These are phyloP conservation scores for Chaitophorus viminalis DNA, from an alignment of 2,888 invertebrate genomes.

Conservation along the genomic window DNA sequence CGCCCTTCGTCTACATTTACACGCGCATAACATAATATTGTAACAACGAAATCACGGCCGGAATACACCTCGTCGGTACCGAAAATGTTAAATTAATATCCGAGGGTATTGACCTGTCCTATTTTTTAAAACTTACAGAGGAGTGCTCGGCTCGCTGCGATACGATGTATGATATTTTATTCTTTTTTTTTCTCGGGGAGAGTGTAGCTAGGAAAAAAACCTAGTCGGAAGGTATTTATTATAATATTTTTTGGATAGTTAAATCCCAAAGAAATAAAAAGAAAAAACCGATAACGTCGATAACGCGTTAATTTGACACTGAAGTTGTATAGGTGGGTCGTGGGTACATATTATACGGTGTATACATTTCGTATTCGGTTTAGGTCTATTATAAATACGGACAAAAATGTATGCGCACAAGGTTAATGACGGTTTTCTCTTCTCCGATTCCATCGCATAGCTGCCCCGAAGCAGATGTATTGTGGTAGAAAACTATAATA, in stretches of 20 bases:
- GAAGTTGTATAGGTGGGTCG: too few relatives aligned
- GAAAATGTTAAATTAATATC: constrained; percentile 46
- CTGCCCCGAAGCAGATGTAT: background rate
- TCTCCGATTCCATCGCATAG: background rate
- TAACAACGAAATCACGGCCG: constrained; percentile 19
- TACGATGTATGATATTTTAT: constrained; percentile 23
- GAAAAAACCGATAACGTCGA: too few relatives aligned
- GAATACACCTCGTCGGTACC: background rate
- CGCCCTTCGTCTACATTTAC: background rate
- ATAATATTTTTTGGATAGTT: background rate
- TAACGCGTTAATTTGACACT: background rate
- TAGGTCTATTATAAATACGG: background rate
- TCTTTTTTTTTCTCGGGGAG: background rate
- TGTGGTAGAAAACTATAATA: background rate
- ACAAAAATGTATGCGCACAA: background rate
- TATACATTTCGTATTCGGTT: background rate
- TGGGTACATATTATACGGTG: background rate
- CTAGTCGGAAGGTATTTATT: background rate
- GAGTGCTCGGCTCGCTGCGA: background rate
- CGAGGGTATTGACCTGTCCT: constrained; percentile 59
- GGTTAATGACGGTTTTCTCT: constrained; percentile 5
- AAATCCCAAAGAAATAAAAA: background rate
- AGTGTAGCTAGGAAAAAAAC: background rate
- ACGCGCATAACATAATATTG: background rate
- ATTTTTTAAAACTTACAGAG: constrained; percentile 37